A percentile compares a stretch with the other conserved stretches of the same genome.
Evolutionary conservation across 2,113 vertebrate species (phyloP).

Genomic region (Rhynchomys soricoides): DNA sequence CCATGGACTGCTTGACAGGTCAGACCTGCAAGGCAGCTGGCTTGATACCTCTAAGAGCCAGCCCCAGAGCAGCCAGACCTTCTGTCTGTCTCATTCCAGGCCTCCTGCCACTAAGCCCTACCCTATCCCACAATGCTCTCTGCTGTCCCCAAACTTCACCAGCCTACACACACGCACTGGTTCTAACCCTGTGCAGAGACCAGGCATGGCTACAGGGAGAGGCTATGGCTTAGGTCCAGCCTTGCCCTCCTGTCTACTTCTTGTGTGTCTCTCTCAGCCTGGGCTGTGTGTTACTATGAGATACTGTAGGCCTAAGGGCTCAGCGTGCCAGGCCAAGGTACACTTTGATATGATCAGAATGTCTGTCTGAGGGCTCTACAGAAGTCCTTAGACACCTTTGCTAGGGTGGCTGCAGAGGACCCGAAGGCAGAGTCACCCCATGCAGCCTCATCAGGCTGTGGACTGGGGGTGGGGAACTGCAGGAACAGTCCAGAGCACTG

Average conservation of each 20-base stretch:
- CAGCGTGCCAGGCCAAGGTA: not conserved
- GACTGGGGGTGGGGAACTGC: not conserved
- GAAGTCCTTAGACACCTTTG: not conserved
- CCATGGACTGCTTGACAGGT: not conserved
- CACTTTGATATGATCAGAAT: not conserved
- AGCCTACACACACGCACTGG: not conserved
- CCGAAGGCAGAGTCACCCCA: not conserved
- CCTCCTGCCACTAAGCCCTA: not conserved
- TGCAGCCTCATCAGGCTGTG: not conserved
- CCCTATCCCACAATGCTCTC: not conserved
- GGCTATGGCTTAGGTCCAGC: not conserved
- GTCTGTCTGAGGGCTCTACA: not conserved
- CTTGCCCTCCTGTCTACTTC: not conserved
- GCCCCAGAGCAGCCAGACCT: not conserved
- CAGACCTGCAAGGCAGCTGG: not conserved
- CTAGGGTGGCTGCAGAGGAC: not conserved
- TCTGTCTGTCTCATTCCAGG: accelerated
- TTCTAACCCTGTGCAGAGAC: not conserved
- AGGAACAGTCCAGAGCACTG: not conserved
- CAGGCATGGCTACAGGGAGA: not conserved
- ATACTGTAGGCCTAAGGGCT: not conserved
- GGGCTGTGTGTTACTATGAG: not conserved
- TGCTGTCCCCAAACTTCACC: not conserved
- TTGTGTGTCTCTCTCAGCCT: not conserved
- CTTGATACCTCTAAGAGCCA: accelerated